Evolutionary conservation across 2,113 vertebrate species (phyloP).

Genomic region (Carollia perspicillata): DNA sequence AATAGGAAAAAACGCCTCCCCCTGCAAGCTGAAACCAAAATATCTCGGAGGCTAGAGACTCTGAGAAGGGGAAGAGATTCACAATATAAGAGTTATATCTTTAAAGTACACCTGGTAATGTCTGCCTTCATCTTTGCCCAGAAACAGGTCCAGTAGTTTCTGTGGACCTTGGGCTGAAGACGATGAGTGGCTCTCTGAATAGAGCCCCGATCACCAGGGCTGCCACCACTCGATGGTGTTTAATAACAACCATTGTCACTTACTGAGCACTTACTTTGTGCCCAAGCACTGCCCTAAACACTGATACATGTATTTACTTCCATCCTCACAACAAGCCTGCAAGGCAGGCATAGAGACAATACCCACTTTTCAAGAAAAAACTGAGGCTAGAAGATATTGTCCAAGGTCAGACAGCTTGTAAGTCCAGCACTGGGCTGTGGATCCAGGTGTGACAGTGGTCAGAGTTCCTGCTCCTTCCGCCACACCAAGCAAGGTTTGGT

Average conservation of each 20-base stretch:
- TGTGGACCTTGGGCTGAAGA: background rate
- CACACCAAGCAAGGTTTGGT: background rate
- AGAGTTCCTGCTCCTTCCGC: background rate
- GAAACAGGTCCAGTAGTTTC: background rate
- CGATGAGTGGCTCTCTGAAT: background rate
- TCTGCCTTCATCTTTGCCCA: background rate
- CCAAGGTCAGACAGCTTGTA: background rate
- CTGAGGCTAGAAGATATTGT: background rate
- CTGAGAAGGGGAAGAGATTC: background rate
- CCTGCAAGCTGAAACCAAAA: background rate
- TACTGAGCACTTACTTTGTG: background rate
- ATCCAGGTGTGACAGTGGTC: background rate
- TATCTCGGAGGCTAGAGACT: background rate
- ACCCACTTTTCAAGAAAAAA: background rate
- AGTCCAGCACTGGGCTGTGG: background rate
- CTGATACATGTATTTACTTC: background rate
- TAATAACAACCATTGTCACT: background rate
- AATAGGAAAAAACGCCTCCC: background rate
- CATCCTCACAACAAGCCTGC: background rate
- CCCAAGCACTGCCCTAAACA: background rate
- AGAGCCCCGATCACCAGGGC: background rate
- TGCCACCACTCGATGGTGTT: background rate
- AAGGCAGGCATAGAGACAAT: background rate
- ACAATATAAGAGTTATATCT: background rate
- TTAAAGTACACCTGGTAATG: background rate